phyloP scores from a whole-genome alignment of 2,888 invertebrate species.

The Sipha maydis region DNA sequence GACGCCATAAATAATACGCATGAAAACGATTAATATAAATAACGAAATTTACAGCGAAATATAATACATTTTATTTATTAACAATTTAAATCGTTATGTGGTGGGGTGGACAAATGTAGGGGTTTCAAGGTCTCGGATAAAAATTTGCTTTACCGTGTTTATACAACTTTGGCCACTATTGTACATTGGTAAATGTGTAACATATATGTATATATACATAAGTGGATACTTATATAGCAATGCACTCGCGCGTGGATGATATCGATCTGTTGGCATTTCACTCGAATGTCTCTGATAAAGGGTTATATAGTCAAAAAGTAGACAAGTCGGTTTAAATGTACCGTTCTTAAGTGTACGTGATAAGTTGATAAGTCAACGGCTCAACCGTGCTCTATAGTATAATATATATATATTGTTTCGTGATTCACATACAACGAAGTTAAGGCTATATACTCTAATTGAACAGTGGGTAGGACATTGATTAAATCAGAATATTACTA shows the following conservation, averaged over 20 bases:
- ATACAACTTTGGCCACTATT: background rate
- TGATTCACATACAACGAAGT: background rate
- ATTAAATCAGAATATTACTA: no score
- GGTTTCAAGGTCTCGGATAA: background rate
- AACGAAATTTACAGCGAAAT: background rate
- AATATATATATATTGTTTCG: background rate
- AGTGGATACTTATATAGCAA: background rate
- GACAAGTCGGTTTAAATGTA: background rate
- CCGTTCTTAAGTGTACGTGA: background rate
- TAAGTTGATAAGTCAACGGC: background rate
- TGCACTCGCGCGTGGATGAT: background rate
- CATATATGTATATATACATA: background rate
- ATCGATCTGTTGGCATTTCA: conserved; percentile 29
- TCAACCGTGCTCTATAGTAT: background rate
- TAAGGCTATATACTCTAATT: no score
- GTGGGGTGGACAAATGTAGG: background rate
- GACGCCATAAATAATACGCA: background rate
- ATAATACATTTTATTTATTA: background rate
- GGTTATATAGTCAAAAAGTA: background rate
- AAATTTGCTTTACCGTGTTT: background rate
- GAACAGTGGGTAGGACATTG: no score
- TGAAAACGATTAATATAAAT: conserved; percentile 1
- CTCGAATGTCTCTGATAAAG: background rate
- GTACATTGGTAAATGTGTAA: background rate
- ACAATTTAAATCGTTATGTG: background rate